Evolutionary conservation across 2,888 invertebrate species (phyloP), one percentile per base, ranked within the genome.

Genomic region (Crematogaster levior): DNA sequence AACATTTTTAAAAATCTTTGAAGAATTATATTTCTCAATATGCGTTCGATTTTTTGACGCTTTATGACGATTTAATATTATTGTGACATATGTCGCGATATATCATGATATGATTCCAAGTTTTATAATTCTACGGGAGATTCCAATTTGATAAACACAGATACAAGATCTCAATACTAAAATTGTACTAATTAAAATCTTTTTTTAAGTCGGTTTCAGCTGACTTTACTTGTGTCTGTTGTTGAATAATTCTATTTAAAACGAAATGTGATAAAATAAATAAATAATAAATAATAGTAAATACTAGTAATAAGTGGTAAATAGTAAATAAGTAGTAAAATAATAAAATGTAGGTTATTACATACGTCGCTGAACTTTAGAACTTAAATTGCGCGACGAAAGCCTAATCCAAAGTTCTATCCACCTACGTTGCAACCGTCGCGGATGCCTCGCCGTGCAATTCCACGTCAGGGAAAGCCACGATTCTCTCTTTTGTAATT

Each of bases 401-500:
- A 37, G 27, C 37, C 48, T 48, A 61, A 68, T 79, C n/a, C 43
- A 66, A 56, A 79, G 43, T 43, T 43, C 27, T 18, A 74, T 34
- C 68, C 77, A 56, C 43, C 43, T 56, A 66, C 63, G 24, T 40
- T 24, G 77, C 53, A 56, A 24, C 34, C 24, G 24, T 75, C 30
- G 58, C 46, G 73, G 53, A 83, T 65, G 53, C 82, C 72, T 60
- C 56, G 46, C 58, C 56, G 77, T 65, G 51, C 51, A 63, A 80
- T 53, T 68, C 74, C 61, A 43, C 34, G 51, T 27, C 27, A 43
- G 15, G 27, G 60, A 56, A 56, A 56, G 27, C n/a, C 60, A 27
- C 56, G 46, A 84, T 82, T 81, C 58, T 53, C 68, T 46, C 68
- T 43, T n/a, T 53, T 63, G 66, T 82, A 87, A 85, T 81, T 83